A percentile compares a stretch with the other conserved stretches of the same genome.
Conservation (phyloP, 1,140 invertebrate genomes). For the Panonychus citri region DNA sequence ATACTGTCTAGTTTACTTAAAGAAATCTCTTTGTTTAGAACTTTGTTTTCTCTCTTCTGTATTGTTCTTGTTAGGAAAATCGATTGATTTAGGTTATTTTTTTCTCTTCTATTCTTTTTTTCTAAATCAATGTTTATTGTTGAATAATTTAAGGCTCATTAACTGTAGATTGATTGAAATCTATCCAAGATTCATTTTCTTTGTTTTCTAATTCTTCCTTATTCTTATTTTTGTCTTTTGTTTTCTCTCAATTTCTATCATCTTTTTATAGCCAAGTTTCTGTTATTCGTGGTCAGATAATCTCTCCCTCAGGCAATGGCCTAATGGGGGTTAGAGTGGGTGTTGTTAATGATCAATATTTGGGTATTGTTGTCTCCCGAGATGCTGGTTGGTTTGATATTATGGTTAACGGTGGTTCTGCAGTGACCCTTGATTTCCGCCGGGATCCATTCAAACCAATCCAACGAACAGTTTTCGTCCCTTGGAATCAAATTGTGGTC, state of each 20-base stretch:
- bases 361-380: constrained; percentile 58
- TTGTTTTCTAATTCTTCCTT: no score
- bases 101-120: no score
- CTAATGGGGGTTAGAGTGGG: constrained; percentile 90
- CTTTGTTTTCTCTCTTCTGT: no score
- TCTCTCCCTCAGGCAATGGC: constrained; percentile 71
- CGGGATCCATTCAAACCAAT: constrained; percentile 52
- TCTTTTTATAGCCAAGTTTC: constrained; percentile 62
- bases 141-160: no score
- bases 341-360: constrained; percentile 68
- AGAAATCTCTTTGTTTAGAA: no score
- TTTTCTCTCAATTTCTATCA: neutral
- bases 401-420: constrained; percentile 92
- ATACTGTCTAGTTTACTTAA: no score
- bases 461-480: constrained; percentile 57
- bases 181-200: no score
- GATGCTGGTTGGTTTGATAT: constrained; percentile 57
- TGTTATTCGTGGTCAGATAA: constrained; percentile 86
- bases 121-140: no score
- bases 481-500: constrained; percentile 86
- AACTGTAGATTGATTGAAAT: no score
- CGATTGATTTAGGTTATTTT: constrained; percentile 81
- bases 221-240: neutral
- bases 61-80: constrained; percentile 69
- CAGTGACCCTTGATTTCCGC: constrained; percentile 85